Evolutionary conservation across 2,113 vertebrate genomes (phyloP), one percentile per base, ranked within the genome.

Genomic region (Sinosuthora webbiana): DNA sequence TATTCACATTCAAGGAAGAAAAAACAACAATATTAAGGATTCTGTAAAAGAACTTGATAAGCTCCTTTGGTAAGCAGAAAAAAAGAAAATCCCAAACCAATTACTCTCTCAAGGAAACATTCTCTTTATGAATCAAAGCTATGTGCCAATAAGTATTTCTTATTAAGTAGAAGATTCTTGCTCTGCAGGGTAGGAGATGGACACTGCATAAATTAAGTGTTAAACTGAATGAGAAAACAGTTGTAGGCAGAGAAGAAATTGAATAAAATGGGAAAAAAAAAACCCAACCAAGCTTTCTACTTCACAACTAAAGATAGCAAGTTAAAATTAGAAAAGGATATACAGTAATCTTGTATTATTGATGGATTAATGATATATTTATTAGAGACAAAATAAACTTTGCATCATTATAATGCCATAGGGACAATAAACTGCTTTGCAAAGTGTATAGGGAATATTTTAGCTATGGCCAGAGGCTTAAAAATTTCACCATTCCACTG

Each of bases 31-130:
- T 73, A 75, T 92, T 90, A 93, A 90, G 71, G 47, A 91, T 77
- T 95, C 79, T 78, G 71, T 90, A 70, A 62, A 95, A 88, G 42
- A 42, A 80, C 59, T 83, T 25, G 50, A 76, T 91, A 90, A 95
- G 63, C 82, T 94, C n/a, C 50, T 94, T 88, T 65, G 20, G 91
- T 87, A 93, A 94, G 59, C 30, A 87, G 35, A 10, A n/a, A 44
- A 79, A 92, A 35, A 85, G 27, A 33, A 77, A 31, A 67, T 35
- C 39, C 37, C 24, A 69, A 69, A 60, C 60, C 71, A 84, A 95
- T 93, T 92, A 93, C 42, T 60, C n/a, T 89, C 44, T 73, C 47
- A 79, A 91, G 83, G 55, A 97, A 97, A 89, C 49, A 74, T 77
- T 82, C 30, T 65, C 30, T 83, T 47, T 83, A 86, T 47, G 71